Conservation (phyloP, 2,113 vertebrate species). For the Neolamprologus toae region DNA sequence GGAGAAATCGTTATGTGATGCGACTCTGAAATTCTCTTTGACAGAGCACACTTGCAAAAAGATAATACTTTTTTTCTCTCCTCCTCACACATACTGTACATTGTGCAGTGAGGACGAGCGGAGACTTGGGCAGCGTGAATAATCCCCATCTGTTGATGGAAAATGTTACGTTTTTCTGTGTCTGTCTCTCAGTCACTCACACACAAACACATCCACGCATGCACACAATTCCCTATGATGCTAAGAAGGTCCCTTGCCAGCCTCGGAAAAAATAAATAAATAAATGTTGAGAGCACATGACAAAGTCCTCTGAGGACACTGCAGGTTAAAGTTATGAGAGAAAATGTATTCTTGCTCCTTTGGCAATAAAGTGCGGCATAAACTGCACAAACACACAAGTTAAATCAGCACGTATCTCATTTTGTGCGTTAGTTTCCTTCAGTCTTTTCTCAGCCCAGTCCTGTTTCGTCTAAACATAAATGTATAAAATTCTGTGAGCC, state of each 20-base stretch:
- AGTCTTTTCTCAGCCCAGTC: background rate
- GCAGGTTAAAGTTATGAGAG: background rate
- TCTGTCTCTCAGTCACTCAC: background rate
- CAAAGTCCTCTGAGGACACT: background rate
- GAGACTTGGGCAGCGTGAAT: slow-evolving; percentile 25
- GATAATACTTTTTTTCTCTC: background rate
- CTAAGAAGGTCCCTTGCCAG: background rate
- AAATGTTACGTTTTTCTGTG: slow-evolving; percentile 7
- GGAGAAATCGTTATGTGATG: background rate
- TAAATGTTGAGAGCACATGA: background rate
- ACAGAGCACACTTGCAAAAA: background rate
- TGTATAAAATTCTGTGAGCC: background rate
- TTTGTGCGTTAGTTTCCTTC: background rate
- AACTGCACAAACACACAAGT: background rate
- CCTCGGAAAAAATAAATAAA: background rate
- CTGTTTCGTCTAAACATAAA: background rate
- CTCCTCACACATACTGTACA: background rate
- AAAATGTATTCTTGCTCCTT: background rate
- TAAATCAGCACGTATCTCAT: background rate
- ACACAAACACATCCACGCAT: background rate
- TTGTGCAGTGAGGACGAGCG: background rate
- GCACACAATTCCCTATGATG: background rate
- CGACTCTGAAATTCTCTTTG: background rate
- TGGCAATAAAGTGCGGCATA: background rate
- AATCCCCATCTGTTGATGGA: slow-evolving; percentile 57